A percentile compares a stretch with the other conserved stretches of the same genome.
These are phyloP conservation scores for Numida meleagris DNA, from an alignment of 2,113 vertebrate species.

Conservation along the genomic window DNA sequence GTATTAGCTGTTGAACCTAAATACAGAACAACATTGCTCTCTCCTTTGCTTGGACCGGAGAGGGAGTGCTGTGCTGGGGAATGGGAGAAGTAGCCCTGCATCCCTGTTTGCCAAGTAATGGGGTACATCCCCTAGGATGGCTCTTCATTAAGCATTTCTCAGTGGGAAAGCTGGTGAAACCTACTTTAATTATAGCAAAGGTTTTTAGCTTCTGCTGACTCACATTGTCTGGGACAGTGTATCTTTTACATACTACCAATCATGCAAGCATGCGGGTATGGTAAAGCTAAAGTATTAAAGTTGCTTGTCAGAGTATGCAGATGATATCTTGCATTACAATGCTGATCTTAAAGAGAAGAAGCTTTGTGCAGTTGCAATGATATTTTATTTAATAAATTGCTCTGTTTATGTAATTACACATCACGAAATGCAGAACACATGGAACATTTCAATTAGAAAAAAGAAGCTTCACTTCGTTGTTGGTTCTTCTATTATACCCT, in stretches of 20 bases:
- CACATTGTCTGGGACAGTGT: not conserved
- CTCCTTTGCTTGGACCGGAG: not conserved
- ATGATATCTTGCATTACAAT: not conserved
- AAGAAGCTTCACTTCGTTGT: not conserved
- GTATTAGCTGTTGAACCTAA: not conserved
- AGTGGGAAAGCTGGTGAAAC: not conserved
- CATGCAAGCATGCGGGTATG: not conserved
- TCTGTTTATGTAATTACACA: not conserved
- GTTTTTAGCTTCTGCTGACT: not conserved
- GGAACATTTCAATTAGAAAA: not conserved
- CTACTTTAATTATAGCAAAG: not conserved
- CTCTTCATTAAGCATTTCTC: not conserved
- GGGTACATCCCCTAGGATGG: not conserved
- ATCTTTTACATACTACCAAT: not conserved
- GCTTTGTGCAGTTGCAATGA: not conserved
- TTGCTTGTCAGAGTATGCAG: not conserved
- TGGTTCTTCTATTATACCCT: not conserved
- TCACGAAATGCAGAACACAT: not conserved
- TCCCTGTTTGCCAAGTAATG: not conserved
- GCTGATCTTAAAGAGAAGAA: not conserved
- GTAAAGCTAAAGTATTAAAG: not conserved
- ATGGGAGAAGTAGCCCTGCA: not conserved
- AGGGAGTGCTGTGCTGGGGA: not conserved
- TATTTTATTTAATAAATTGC: not conserved
- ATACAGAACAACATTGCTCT: not conserved